Conservation (phyloP, 2,113 vertebrate species). For the Bambusicola thoracicus region DNA sequence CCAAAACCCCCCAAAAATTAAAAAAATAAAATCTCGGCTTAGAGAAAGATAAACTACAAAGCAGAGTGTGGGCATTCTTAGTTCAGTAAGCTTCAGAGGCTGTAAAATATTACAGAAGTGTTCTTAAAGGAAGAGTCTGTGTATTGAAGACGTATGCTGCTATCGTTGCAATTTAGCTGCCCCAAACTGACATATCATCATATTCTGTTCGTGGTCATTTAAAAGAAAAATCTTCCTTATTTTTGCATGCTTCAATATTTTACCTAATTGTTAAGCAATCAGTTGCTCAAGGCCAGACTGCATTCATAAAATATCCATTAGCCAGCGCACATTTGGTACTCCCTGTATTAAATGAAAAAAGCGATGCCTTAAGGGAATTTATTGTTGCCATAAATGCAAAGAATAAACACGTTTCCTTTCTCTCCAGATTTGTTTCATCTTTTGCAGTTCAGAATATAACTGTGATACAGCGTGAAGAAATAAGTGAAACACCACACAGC, state of each 20-base stretch:
- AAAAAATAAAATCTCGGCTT: neutral
- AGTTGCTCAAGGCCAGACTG: neutral
- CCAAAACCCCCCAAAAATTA: neutral
- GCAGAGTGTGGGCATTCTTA: neutral
- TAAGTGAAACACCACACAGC: neutral
- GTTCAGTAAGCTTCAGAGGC: neutral
- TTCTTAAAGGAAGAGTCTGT: slow-evolving; percentile 2
- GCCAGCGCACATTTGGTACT: neutral
- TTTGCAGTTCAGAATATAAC: neutral
- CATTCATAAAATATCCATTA: slow-evolving; percentile 42
- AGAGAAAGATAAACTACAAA: slow-evolving; percentile 22
- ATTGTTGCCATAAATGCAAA: slow-evolving; percentile 13
- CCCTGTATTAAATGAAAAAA: neutral
- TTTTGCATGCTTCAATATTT: neutral
- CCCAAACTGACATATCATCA: neutral
- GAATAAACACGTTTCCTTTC: slow-evolving; percentile 29
- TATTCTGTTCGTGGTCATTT: neutral
- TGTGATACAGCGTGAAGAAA: neutral
- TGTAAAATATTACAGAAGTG: neutral
- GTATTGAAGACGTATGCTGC: neutral
- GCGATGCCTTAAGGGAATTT: neutral
- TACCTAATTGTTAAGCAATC: slow-evolving; percentile 9
- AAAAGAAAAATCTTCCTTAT: neutral
- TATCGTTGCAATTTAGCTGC: neutral
- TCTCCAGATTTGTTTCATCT: neutral